Percentiles rank a stretch among this genome's conserved stretches.
phyloP scores from a whole-genome alignment of 92 coral and sea anemone species.

The Montipora capitata region DNA sequence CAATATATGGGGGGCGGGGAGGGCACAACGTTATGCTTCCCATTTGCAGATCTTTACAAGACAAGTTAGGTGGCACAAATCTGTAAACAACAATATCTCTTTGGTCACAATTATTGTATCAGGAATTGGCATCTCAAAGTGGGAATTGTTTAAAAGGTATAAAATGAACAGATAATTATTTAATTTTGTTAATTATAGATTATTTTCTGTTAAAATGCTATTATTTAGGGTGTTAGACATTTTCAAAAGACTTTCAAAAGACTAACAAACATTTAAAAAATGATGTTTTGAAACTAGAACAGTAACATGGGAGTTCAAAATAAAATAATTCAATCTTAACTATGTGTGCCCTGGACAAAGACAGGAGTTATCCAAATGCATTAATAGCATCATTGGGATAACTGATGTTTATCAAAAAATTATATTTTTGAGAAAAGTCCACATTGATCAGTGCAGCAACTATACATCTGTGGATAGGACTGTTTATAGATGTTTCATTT shows the following conservation, averaged over 20 bases:
- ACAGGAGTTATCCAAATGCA: constrained; percentile 50
- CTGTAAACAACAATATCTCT: constrained; percentile 25
- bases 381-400: constrained; percentile 41
- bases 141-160: constrained; percentile 35
- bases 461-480: background rate
- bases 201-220: constrained; percentile 48
- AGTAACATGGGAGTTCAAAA: constrained; percentile 36
- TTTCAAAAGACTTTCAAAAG: constrained; percentile 27
- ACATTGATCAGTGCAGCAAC: constrained; percentile 52
- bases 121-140: constrained; percentile 52
- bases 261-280: constrained; percentile 32
- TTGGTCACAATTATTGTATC: constrained; percentile 49
- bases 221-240: constrained; percentile 46
- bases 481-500: background rate
- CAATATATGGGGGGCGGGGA: constrained; percentile 13
- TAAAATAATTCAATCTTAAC: background rate
- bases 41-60: constrained; percentile 50
- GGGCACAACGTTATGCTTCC: constrained; percentile 44
- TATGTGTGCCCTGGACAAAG: constrained; percentile 49
- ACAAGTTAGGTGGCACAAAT: constrained; percentile 32
- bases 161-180: constrained; percentile 50
- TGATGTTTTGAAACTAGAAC: constrained; percentile 53
- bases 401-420: constrained; percentile 33
- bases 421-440: constrained; percentile 54
- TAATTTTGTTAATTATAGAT: constrained; percentile 12